Percentiles rank a stretch among this genome's conserved stretches.
phyloP scores from a whole-genome alignment of 1,140 invertebrate genomes.

The Ceratina calcarata region DNA sequence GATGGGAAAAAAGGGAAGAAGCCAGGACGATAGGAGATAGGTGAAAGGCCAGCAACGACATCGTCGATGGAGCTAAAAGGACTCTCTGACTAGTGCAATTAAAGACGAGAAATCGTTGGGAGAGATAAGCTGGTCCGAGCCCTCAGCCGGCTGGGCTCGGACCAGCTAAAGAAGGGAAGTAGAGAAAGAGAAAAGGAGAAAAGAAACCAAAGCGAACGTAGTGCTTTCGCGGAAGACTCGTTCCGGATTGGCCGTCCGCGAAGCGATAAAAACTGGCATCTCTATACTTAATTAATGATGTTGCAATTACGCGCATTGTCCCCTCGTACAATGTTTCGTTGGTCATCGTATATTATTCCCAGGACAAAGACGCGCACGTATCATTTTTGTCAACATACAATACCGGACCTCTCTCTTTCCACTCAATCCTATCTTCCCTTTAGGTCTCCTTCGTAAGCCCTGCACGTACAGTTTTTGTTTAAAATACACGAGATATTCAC shows the following conservation, averaged over 20 bases:
- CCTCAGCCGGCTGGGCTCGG: not conserved
- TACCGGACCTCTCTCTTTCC: not conserved
- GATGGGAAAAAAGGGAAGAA: slow-evolving; percentile 34
- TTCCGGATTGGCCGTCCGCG: slow-evolving; percentile 22
- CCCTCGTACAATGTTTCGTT: not conserved
- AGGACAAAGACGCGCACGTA: not conserved
- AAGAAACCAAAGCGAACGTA: not conserved
- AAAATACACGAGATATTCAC: not conserved
- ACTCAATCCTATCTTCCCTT: not conserved
- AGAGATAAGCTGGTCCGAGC: slow-evolving; percentile 56
- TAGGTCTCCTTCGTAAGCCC: not conserved
- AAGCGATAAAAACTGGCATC: slow-evolving; percentile 64
- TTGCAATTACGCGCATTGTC: slow-evolving; percentile 64
- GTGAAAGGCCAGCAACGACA: slow-evolving; percentile 56
- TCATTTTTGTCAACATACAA: slow-evolving; percentile 2
- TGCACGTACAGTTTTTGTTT: no score
- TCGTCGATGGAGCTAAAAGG: slow-evolving; percentile 40
- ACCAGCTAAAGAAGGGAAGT: not conserved
- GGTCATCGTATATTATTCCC: slow-evolving; percentile 8
- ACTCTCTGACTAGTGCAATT: slow-evolving; percentile 69
- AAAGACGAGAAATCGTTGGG: slow-evolving; percentile 65
- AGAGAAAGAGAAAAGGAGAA: slow-evolving; percentile 34
- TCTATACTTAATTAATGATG: slow-evolving; percentile 72
- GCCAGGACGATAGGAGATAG: slow-evolving; percentile 56
- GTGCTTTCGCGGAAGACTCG: slow-evolving; percentile 17